phyloP scores from a whole-genome alignment of 2,797 vertebrate genomes.

The Pipistrellus kuhlii region DNA sequence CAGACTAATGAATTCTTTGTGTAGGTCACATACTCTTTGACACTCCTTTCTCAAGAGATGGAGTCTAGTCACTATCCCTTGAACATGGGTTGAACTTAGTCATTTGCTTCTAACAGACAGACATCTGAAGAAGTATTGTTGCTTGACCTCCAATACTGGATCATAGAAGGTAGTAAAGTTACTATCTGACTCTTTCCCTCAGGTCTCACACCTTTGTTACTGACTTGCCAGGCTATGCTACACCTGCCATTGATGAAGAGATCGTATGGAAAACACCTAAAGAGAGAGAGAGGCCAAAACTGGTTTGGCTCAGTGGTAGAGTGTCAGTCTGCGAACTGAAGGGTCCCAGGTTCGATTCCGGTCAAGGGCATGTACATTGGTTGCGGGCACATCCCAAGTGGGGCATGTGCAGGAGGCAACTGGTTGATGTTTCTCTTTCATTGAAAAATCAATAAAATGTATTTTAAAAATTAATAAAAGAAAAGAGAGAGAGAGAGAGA shows the following conservation, averaged over 20 bases:
- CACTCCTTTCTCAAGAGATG: background rate
- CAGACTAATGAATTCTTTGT: background rate
- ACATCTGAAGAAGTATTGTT: background rate
- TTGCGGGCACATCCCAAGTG: too few relatives aligned
- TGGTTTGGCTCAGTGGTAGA: too few relatives aligned
- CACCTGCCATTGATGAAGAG: background rate
- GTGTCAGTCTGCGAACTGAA: too few relatives aligned
- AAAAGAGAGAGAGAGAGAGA: background rate
- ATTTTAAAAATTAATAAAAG: too few relatives aligned
- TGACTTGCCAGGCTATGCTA: background rate
- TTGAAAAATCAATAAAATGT: too few relatives aligned
- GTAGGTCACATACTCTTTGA: background rate
- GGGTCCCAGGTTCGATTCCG: too few relatives aligned
- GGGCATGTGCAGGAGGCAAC: too few relatives aligned
- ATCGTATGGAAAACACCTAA: background rate
- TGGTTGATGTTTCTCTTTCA: too few relatives aligned
- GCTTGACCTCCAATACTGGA: background rate
- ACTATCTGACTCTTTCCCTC: background rate
- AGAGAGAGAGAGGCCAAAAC: background rate
- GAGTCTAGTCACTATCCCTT: background rate
- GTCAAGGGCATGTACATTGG: too few relatives aligned
- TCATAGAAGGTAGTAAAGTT: background rate
- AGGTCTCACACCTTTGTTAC: background rate
- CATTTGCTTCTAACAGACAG: conserved; percentile 11
- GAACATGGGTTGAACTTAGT: background rate